Conservation (phyloP, 1,140 invertebrate genomes). For the Caenorhabditis inopinata region DNA sequence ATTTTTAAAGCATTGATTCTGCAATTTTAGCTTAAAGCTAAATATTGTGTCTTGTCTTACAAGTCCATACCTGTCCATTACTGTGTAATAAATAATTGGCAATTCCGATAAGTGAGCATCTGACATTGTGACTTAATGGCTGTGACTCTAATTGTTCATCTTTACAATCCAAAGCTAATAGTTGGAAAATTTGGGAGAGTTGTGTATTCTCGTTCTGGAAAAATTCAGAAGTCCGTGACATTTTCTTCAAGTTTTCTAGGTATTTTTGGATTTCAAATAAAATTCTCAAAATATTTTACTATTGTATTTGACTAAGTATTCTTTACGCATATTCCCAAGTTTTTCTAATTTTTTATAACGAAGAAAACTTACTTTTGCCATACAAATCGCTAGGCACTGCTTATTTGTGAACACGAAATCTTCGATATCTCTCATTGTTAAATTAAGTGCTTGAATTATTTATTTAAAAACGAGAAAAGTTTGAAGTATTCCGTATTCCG, state of each 20-base stretch:
- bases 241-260: no score
- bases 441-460: no score
- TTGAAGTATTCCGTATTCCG: neutral
- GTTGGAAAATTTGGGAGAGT: constrained; percentile 48
- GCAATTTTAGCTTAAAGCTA: neutral
- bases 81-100: constrained; percentile 61
- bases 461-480: neutral
- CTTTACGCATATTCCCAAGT: no score
- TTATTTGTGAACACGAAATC: constrained; percentile 51
- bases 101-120: constrained; percentile 55
- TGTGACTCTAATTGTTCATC: constrained; percentile 49
- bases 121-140: constrained; percentile 66
- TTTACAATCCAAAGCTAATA: constrained; percentile 51
- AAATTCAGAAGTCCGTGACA: no score
- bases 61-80: constrained; percentile 41
- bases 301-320: neutral
- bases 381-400: constrained; percentile 39
- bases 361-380: constrained; percentile 27
- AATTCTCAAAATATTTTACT: no score
- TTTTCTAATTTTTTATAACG: neutral
- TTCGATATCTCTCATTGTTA: constrained; percentile 43
- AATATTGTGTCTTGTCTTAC: neutral
- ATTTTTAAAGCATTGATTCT: no score
- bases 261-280: no score
- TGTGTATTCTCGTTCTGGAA: constrained; percentile 33